Evolutionary conservation across 2,888 invertebrate species (phyloP).

Genomic region (Apodemia zela): DNA sequence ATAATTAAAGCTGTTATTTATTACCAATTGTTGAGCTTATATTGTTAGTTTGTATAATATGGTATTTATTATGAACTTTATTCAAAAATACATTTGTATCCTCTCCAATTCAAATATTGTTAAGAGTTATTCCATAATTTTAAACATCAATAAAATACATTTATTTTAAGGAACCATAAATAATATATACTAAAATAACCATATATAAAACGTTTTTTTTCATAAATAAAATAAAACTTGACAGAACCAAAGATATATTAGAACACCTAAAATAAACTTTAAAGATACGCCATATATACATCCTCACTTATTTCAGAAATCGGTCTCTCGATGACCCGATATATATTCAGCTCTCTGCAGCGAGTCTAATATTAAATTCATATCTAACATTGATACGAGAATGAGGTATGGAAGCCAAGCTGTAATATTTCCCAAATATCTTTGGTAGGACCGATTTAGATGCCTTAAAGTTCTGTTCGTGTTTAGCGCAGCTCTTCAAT

Average conservation of each 20-base stretch:
- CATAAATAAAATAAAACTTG: too few relatives aligned
- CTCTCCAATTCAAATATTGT: too few relatives aligned
- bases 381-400: conserved; percentile 8
- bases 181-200: too few relatives aligned
- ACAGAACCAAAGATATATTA: not conserved
- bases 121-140: too few relatives aligned
- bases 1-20: too few relatives aligned
- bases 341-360: conserved; percentile 14
- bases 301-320: conserved; percentile 7
- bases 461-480: conserved; percentile 6
- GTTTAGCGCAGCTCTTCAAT: not conserved
- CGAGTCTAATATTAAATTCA: conserved; percentile 16
- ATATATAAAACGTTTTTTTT: too few relatives aligned
- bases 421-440: not conserved
- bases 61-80: too few relatives aligned
- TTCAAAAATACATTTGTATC: too few relatives aligned
- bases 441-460: not conserved
- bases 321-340: conserved; percentile 13
- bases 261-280: not conserved
- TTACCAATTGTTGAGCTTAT: too few relatives aligned
- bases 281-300: not conserved
- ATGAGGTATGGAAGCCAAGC: not conserved
- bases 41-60: too few relatives aligned
- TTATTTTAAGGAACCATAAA: too few relatives aligned
- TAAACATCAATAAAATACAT: too few relatives aligned